Conservation (phyloP, 2,888 invertebrate species). For the Acheta domesticus region DNA sequence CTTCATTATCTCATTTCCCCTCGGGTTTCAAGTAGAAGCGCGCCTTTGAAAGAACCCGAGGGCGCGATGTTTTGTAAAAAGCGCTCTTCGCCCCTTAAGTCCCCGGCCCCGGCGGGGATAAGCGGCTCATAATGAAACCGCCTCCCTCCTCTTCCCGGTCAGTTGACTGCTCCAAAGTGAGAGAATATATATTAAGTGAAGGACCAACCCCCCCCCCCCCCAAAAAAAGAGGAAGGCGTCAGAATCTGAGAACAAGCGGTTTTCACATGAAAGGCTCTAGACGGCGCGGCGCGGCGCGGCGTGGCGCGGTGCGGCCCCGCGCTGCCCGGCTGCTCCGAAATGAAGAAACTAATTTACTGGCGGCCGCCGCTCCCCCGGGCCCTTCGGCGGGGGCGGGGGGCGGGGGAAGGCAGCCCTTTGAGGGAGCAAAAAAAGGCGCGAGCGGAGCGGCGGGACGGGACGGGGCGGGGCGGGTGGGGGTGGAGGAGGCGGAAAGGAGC, state of each 20-base stretch:
- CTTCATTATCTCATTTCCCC: too few species aligned
- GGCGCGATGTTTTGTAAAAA: too few species aligned
- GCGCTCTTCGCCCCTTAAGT: too few species aligned
- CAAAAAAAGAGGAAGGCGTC: not conserved
- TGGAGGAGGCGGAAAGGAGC: not conserved
- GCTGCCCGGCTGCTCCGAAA: not conserved
- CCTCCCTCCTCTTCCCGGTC: too few species aligned
- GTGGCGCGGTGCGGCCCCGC: too few species aligned
- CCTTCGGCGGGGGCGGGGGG: not conserved
- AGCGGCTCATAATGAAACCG: too few species aligned
- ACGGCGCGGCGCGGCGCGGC: not conserved
- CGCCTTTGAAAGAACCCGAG: too few species aligned
- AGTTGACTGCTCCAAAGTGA: too few species aligned
- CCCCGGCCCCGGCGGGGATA: too few species aligned
- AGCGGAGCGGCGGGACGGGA: not conserved
- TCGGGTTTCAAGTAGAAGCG: too few species aligned
- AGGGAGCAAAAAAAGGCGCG: not conserved
- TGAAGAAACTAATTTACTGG: constrained; percentile 1
- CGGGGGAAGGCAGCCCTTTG: not conserved
- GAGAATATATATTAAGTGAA: too few species aligned
- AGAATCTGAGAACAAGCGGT: constrained; percentile 6
- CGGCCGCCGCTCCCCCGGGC: not conserved
- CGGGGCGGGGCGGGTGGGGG: not conserved
- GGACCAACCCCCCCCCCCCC: not conserved
- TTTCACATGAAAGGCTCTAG: constrained; percentile 5